These are phyloP conservation scores for Xenops minutus DNA, from an alignment of 2,797 vertebrate species.

Conservation along the genomic window DNA sequence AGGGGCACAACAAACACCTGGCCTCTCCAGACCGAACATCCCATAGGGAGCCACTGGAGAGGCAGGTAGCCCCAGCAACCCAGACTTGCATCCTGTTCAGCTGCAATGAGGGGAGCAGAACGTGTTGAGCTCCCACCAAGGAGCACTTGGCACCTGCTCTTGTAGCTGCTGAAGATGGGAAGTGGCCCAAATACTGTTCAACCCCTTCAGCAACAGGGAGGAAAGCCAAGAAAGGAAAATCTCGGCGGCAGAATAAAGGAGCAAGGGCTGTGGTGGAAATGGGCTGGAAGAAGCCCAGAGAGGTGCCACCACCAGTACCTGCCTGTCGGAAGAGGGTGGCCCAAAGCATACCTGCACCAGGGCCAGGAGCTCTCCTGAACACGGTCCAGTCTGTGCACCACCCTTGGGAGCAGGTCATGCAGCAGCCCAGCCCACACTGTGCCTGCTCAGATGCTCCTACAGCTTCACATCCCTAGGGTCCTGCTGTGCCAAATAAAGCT, in stretches of 20 bases:
- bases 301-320: background rate
- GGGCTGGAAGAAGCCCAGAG: background rate
- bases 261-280: background rate
- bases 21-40: background rate
- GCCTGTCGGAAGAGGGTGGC: background rate
- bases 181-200: background rate
- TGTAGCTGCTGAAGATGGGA: background rate
- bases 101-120: background rate
- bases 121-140: background rate
- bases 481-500: background rate
- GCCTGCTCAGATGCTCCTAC: background rate
- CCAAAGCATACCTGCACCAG: accelerated
- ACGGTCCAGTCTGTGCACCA: accelerated
- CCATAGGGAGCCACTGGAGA: background rate
- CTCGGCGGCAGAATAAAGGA: background rate
- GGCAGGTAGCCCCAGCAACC: background rate
- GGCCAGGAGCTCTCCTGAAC: background rate
- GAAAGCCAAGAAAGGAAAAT: background rate
- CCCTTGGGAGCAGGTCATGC: background rate
- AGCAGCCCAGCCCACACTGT: background rate
- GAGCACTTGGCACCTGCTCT: background rate
- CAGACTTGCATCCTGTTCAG: background rate
- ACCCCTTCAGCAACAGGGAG: background rate
- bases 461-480: background rate
- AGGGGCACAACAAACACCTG: background rate